A percentile compares a stretch with the other conserved stretches of the same genome.
Conservation (phyloP, 2,797 vertebrate genomes). For the Anabas testudineus region DNA sequence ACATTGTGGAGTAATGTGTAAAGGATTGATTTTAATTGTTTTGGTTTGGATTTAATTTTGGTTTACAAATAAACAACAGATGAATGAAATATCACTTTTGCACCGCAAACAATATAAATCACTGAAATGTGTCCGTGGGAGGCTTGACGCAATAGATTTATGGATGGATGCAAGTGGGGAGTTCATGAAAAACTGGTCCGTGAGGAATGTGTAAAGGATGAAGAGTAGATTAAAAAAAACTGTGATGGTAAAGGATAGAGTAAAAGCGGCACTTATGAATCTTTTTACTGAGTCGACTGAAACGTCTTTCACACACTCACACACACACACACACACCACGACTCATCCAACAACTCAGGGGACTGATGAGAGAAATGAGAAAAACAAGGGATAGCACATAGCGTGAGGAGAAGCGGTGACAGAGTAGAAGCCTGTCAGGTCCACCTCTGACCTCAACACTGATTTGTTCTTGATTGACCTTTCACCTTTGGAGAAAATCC, state of each 20-base stretch:
- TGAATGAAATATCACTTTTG: background rate
- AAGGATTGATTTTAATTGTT: too few species aligned
- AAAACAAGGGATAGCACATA: constrained; percentile 14
- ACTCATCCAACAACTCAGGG: background rate
- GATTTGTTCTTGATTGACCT: constrained; percentile 66
- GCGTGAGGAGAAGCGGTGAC: constrained; percentile 28
- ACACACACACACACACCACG: constrained; percentile 12
- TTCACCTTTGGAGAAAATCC: constrained; percentile 54
- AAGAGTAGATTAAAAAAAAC: constrained; percentile 2
- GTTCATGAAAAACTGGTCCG: constrained; percentile 16
- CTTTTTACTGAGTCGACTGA: background rate
- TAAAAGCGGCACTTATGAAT: background rate
- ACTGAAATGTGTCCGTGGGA: background rate
- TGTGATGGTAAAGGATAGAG: constrained; percentile 16
- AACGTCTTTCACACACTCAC: constrained; percentile 9
- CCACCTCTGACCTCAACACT: constrained; percentile 55
- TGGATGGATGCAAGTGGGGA: constrained; percentile 11
- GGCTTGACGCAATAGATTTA: constrained; percentile 17
- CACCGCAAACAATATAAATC: background rate
- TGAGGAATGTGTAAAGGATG: constrained; percentile 16
- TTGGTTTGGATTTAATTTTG: too few species aligned
- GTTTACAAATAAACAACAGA: background rate
- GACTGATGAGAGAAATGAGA: constrained; percentile 14
- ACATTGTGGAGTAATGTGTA: background rate
- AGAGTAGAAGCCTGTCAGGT: constrained; percentile 32